Evolutionary conservation across 2,888 invertebrate genomes (phyloP).

Genomic region (Suillia variegata): DNA sequence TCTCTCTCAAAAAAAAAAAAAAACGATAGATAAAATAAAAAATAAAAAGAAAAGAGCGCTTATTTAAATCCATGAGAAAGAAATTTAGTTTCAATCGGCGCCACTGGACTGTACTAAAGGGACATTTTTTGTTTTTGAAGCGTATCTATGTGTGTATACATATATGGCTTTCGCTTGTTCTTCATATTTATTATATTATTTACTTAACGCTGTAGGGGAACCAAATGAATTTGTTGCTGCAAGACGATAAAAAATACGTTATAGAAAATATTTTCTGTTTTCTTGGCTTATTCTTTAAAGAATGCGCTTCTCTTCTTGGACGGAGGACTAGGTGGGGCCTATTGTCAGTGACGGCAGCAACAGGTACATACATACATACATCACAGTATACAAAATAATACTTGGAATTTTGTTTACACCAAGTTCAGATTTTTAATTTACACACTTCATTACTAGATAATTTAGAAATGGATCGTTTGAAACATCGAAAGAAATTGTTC

Average conservation of each 20-base stretch:
- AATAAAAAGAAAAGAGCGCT: no score
- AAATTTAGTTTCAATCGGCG: no score
- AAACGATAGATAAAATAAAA: no score
- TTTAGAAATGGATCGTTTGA: no score
- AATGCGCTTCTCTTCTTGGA: slow-evolving; percentile 1
- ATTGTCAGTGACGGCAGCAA: neutral
- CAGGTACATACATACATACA: no score
- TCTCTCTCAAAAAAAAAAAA: no score
- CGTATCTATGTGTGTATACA: neutral
- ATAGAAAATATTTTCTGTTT: neutral
- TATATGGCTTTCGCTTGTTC: neutral
- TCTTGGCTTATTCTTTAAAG: slow-evolving; percentile 21
- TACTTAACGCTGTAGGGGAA: slow-evolving; percentile 9
- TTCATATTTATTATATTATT: no score
- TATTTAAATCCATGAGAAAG: no score
- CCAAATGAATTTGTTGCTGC: neutral
- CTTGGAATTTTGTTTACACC: no score
- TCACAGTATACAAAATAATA: neutral
- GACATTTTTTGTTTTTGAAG: no score
- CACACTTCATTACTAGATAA: neutral
- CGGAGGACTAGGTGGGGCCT: slow-evolving; percentile 10
- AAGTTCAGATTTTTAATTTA: neutral
- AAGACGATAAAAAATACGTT: slow-evolving; percentile 18
- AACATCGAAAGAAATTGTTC: no score
- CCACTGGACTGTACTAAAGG: no score